These are phyloP conservation scores for Salmo trutta DNA, from an alignment of 2,797 vertebrate genomes.

Conservation along the genomic window DNA sequence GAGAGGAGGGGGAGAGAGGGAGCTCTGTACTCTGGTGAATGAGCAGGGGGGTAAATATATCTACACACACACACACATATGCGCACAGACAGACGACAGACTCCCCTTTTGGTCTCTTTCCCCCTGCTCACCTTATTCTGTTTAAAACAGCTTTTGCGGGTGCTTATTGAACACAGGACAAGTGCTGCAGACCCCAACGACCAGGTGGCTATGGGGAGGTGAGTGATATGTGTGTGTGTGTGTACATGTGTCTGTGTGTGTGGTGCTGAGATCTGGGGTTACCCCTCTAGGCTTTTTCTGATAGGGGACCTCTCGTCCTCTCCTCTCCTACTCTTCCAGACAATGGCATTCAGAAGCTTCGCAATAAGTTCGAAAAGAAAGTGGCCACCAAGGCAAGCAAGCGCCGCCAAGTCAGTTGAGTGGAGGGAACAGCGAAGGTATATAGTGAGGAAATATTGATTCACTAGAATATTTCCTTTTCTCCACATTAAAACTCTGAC, in stretches of 20 bases:
- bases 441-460: neutral
- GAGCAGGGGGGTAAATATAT: neutral
- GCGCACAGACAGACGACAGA: neutral
- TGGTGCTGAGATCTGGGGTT: neutral
- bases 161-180: conserved; percentile 93
- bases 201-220: conserved; percentile 95
- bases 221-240: conserved; percentile 31
- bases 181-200: conserved; percentile 87
- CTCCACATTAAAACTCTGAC: neutral
- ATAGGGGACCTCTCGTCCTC: neutral
- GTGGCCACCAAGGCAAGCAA: conserved; percentile 98
- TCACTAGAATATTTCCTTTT: neutral
- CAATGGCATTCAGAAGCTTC: conserved; percentile 96
- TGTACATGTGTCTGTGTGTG: neutral
- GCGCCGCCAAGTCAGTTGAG: conserved; percentile 88
- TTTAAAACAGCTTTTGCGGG: conserved; percentile 85
- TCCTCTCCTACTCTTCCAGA: conserved; percentile 51
- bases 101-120: conserved; percentile 7
- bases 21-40: too few species aligned
- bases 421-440: neutral
- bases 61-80: neutral
- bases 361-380: conserved; percentile 95
- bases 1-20: neutral
- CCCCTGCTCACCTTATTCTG: neutral
- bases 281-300: neutral